Base-by-base conservation (phyloP, 2,797 vertebrate species). In the Sylvilagus floridanus region DNA sequence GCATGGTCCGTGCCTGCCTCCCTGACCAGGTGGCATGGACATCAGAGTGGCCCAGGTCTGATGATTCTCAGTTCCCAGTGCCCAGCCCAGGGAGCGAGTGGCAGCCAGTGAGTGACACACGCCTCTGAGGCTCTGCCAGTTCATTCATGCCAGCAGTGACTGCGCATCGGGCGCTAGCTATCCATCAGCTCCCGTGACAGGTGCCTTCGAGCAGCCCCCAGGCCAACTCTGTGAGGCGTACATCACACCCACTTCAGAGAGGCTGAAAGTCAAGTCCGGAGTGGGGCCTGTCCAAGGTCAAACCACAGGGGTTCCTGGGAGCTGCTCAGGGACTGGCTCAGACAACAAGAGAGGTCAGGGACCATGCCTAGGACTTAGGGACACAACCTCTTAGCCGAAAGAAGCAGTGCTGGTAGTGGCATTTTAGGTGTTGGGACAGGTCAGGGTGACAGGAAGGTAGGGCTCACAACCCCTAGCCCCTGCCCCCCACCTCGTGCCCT, bases 161-260 rank as follows among this genome's bases (percentile, higher is more conserved):
- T 7, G 19, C 54, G 28, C 0, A 21, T 30, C 8, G 4, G 79
- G 78, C 24, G 60, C 78, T 32, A 35, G 0, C 13, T 13, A 54
- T 42, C 32, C 28, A 42, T 13, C 84, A 78, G 68, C 71, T 76
- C 65, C 91, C 50, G 28, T 9, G n/a, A 69, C n/a, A 1, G 5
- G 21, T 22, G 62, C 63, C 54, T 42, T 63, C 60, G 35, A 11
- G 68, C 21, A 16, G 75, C 42, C 30, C 26, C 73, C 37, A 50
- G 13, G 54, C 77, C 50, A 35, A 68, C 30, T 24, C 77, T 50
- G 22, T 4, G 21, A 47, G 9, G 13, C 13, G 7, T 13, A 14
- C 26, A 66, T n/a, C 75, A 66, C 2, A 76, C 42, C 63, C 50
- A 81, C 66, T 96, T 84, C 73, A 72, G 57, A 88, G 84, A 75